Evolutionary conservation across 2,888 invertebrate genomes (phyloP), one percentile per base, ranked within the genome.

Genomic region (Tetanocera ferruginea): DNA sequence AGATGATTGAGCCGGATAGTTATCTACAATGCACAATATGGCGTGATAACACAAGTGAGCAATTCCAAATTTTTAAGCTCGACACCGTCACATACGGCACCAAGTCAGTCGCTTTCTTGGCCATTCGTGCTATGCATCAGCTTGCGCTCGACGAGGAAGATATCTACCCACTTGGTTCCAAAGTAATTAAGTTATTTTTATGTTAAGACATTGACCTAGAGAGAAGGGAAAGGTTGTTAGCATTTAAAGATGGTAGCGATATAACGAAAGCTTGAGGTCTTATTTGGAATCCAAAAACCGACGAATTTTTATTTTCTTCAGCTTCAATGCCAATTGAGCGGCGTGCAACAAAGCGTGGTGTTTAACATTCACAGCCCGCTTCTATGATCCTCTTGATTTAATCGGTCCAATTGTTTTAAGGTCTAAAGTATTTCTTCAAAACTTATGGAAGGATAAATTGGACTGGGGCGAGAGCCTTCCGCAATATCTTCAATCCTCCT

Each of bases 141-240:
- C 51, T 78, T 14, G 43, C 67, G 14, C 14, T 34, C 43, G 77
- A 74, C 51, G 77, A 78, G 52, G 52, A 19, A 17, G 77, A n/a
- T n/a, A n/a, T n/a, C n/a, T n/a, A n/a, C n/a, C n/a, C n/a, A n/a
- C n/a, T n/a, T n/a, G n/a, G n/a, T 51, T 23, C 75, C 19, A 43
- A 78, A 43, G 72, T 78, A 8, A 49, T 66, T 11, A 31, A 23
- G 1, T n/a, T 76, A 73, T 37, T 78, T 78, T 52, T 80, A 80
- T 60, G 80, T 77, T 3, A n/a, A n/a, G n/a, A n/a, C n/a, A n/a
- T n/a, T n/a, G n/a, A n/a, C n/a, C n/a, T n/a, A n/a, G n/a, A n/a
- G n/a, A n/a, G n/a, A n/a, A n/a, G n/a, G n/a, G n/a, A n/a, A n/a
- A n/a, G n/a, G n/a, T n/a, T n/a, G n/a, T n/a, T n/a, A 23, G 9